Conservation (phyloP, 2,797 vertebrate genomes). For the Ciconia nigra region DNA sequence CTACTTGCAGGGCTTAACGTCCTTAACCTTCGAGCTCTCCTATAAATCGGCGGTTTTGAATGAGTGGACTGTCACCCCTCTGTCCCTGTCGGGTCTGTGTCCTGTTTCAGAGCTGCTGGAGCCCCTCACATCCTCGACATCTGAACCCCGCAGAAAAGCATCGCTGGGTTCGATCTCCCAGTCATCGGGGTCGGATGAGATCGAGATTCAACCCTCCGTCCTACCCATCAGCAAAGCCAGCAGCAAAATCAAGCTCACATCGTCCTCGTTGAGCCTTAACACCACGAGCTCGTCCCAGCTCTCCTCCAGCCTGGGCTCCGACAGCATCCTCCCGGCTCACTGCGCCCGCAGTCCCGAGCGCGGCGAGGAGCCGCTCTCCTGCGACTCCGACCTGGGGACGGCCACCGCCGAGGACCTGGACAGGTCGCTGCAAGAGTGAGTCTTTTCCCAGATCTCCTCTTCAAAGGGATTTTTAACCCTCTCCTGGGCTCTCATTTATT, state of each 20-base stretch:
- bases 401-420: constrained; percentile 64
- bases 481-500: not conserved
- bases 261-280: constrained; percentile 88
- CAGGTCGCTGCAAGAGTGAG: constrained; percentile 82
- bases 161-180: constrained; percentile 88
- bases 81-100: constrained; percentile 92
- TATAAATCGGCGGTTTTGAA: constrained; percentile 95
- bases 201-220: constrained; percentile 61
- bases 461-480: not conserved
- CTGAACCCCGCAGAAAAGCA: constrained; percentile 73
- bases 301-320: constrained; percentile 91
- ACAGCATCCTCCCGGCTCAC: constrained; percentile 78
- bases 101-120: constrained; percentile 75
- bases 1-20: constrained; percentile 90
- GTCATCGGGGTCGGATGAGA: constrained; percentile 84
- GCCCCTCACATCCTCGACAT: not conserved
- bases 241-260: constrained; percentile 71
- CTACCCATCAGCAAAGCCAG: constrained; percentile 50
- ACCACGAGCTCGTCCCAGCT: constrained; percentile 90
- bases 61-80: constrained; percentile 91
- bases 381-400: constrained; percentile 73
- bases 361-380: constrained; percentile 75
- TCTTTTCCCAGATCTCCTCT: not conserved
- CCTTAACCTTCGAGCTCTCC: constrained; percentile 89
- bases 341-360: constrained; percentile 74